Evolutionary conservation across 2,113 vertebrate species (phyloP).

Genomic region (Gymnorhina tibicen): DNA sequence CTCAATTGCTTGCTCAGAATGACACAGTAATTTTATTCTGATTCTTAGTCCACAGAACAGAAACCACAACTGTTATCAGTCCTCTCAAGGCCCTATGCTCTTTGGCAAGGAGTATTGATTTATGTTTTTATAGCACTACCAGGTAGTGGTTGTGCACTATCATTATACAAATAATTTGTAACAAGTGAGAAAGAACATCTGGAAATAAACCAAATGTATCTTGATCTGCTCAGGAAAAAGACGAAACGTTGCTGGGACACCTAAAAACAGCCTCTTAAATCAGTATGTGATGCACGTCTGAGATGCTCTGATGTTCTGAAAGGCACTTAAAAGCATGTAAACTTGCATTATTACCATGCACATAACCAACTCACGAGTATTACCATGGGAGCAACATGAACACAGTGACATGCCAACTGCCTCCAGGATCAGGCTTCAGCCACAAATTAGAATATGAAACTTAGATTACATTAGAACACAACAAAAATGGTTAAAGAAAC

Average conservation of each 20-base stretch:
- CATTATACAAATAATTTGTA: constrained; percentile 3
- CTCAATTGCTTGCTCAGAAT: constrained; percentile 15
- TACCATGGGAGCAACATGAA: neutral
- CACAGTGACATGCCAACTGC: neutral
- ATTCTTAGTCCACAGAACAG: neutral
- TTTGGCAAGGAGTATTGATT: neutral
- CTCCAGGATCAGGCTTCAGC: neutral
- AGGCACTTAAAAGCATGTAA: neutral
- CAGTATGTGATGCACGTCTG: neutral
- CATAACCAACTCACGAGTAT: neutral
- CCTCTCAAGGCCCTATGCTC: neutral
- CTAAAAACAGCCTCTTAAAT: neutral
- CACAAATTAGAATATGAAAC: neutral
- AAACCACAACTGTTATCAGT: neutral
- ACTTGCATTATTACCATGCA: neutral
- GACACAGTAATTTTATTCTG: neutral
- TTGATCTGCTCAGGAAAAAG: neutral
- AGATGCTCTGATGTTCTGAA: neutral
- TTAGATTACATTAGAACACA: neutral
- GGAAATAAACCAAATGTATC: neutral
- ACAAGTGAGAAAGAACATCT: neutral
- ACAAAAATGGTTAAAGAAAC: constrained; percentile 3
- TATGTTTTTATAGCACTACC: neutral
- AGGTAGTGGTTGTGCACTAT: neutral
- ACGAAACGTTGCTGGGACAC: neutral